Conservation (phyloP, 1,140 invertebrate genomes). For the Trichomalopsis sarcophagae region DNA sequence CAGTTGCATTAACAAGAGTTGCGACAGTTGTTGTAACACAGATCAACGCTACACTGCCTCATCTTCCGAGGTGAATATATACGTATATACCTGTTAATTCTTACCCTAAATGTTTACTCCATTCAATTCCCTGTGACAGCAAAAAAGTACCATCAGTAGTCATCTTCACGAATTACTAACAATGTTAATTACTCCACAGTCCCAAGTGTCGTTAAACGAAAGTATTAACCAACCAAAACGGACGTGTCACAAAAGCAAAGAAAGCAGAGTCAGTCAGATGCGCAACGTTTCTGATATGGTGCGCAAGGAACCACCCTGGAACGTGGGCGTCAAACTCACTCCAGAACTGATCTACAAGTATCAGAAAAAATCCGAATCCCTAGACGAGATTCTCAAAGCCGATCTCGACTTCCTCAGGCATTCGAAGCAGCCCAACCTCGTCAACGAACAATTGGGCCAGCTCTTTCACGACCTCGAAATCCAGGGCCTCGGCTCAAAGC, state of each 20-base stretch:
- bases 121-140: no score
- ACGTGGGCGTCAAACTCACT: conserved; percentile 79
- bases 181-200: background rate
- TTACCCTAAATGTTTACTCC: no score
- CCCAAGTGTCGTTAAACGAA: background rate
- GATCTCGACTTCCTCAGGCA: conserved; percentile 79
- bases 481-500: conserved; percentile 76
- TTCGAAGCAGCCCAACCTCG: conserved; percentile 79
- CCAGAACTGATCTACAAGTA: conserved; percentile 83
- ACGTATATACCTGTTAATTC: no score
- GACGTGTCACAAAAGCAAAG: background rate
- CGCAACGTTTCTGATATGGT: conserved; percentile 17
- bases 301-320: conserved; percentile 78
- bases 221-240: background rate
- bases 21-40: conserved; percentile 63
- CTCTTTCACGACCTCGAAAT: conserved; percentile 83
- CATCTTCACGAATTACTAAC: background rate
- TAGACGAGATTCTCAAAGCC: conserved; percentile 79
- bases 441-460: conserved; percentile 84
- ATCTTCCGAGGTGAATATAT: conserved; percentile 24
- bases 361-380: conserved; percentile 77
- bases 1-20: conserved; percentile 70
- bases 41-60: conserved; percentile 55
- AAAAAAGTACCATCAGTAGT: no score
- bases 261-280: background rate